Evolutionary conservation across 2,888 invertebrate species (phyloP).

Genomic region (Hydropsyche betteni): DNA sequence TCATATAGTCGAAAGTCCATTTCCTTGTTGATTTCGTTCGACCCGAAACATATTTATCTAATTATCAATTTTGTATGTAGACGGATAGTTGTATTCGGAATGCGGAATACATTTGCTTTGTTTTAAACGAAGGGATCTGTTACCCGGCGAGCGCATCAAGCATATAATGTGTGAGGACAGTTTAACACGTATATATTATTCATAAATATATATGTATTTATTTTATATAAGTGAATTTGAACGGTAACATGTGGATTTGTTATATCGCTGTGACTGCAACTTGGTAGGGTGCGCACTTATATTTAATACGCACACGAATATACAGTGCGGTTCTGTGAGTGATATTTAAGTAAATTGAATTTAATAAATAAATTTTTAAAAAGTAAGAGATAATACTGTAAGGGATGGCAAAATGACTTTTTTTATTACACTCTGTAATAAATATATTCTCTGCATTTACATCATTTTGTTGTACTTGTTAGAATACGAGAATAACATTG

Average conservation of each 20-base stretch:
- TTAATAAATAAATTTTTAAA: constrained; percentile 33
- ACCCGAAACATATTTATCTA: neutral
- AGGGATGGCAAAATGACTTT: constrained; percentile 51
- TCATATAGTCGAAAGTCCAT: neutral
- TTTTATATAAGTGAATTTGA: constrained; percentile 48
- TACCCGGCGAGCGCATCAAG: constrained; percentile 37
- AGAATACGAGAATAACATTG: constrained; percentile 33
- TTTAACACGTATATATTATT: neutral
- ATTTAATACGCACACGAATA: constrained; percentile 36
- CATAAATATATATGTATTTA: constrained; percentile 23
- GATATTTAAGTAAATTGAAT: constrained; percentile 37
- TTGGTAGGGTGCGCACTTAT: constrained; percentile 43
- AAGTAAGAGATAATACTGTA: constrained; percentile 40
- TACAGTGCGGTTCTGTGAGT: constrained; percentile 40
- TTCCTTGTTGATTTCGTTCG: constrained; percentile 5
- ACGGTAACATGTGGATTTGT: constrained; percentile 50
- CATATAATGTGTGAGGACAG: constrained; percentile 35
- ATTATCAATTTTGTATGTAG: neutral
- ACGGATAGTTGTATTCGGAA: neutral
- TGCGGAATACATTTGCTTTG: neutral
- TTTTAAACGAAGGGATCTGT: constrained; percentile 9
- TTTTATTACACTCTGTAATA: constrained; percentile 50
- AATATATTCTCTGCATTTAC: constrained; percentile 45
- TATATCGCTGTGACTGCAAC: constrained; percentile 51
- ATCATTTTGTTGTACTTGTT: constrained; percentile 42